These are phyloP conservation scores for Lordiphosa andalusiaca DNA, from an alignment of 2,888 invertebrate species.

Conservation along the genomic window DNA sequence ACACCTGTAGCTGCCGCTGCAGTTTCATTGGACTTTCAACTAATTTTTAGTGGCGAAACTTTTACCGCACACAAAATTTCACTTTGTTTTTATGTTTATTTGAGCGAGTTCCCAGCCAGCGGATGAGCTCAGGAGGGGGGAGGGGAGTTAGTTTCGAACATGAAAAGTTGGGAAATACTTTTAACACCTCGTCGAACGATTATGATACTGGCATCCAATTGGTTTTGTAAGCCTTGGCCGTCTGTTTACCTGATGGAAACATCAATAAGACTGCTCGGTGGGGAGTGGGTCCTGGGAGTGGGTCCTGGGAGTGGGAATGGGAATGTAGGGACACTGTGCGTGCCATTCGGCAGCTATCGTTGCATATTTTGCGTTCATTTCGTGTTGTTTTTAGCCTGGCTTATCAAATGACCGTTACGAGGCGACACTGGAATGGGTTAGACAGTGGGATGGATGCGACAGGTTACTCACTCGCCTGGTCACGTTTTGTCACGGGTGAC, in stretches of 20 bases:
- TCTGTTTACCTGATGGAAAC: conserved; percentile 25
- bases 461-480: conserved; percentile 2
- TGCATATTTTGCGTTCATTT: not conserved
- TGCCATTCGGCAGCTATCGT: conserved; percentile 1
- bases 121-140: no score
- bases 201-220: no score
- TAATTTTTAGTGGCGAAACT: conserved; percentile 25
- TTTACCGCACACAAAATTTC: conserved; percentile 27
- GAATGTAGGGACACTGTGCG: not conserved
- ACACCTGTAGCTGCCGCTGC: conserved; percentile 3
- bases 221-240: no score
- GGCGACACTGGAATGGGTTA: not conserved
- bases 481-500: conserved; percentile 2
- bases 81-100: conserved; percentile 26
- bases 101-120: conserved; percentile 10
- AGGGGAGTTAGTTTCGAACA: not conserved
- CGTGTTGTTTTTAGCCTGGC: conserved; percentile 24
- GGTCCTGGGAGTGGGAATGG: not conserved
- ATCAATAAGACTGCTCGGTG: conserved; percentile 39
- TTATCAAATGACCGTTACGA: conserved; percentile 16
- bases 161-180: conserved; percentile 11
- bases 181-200: conserved; percentile 2
- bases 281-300: not conserved
- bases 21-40: conserved; percentile 21
- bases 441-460: not conserved